Base-by-base conservation (phyloP, 2,888 invertebrate species). In the Nemurella pictetii region DNA sequence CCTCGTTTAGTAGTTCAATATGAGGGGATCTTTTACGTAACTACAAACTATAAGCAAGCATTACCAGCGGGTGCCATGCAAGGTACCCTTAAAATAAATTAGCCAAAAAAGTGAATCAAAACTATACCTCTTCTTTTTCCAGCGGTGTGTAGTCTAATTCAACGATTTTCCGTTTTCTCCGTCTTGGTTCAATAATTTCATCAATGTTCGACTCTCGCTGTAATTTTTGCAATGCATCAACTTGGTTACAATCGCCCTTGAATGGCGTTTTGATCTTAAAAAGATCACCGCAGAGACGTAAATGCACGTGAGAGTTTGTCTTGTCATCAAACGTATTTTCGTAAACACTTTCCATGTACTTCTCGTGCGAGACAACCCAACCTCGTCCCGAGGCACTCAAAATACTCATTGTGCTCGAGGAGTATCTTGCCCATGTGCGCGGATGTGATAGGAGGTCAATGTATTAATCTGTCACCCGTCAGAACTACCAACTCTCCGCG, bases 321-420 rank as follows among this genome's bases (percentile, higher is more conserved):
- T 72, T 32, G 83, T 88, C 86, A 72, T 88, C 87, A 84, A 88
- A 86, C n/a, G 91, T 90, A 74, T 88, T 87, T 85, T 88, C 88
- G 87, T 92, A 92, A 83, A 91, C 88, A 83, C 90, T 88, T 85
- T 91, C 89, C 9, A 93, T 88, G 87, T 90, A 91, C 55, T 90
- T 87, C 86, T 90, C 88, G 87, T 93, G 92, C 15, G 92, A 93
- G 87, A 93, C 89, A 74, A 92, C 89, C 90, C 90, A 91, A 29
- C 92, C 92, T 74, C 89, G 88, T 15, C 90, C 88, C 80, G 88
- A 88, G 30, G 87, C 86, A 84, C 89, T 89, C 84, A 91, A 87
- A 75, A 92, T 87, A 87, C 92, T 91, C 92, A 92, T 92, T 15
- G 12, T 32, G 55, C 55, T 55, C 55, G 32, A 5, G 3, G 32